These are phyloP conservation scores for Pseudochirops corinnae DNA, from an alignment of 2,797 vertebrate genomes.

Conservation along the genomic window DNA sequence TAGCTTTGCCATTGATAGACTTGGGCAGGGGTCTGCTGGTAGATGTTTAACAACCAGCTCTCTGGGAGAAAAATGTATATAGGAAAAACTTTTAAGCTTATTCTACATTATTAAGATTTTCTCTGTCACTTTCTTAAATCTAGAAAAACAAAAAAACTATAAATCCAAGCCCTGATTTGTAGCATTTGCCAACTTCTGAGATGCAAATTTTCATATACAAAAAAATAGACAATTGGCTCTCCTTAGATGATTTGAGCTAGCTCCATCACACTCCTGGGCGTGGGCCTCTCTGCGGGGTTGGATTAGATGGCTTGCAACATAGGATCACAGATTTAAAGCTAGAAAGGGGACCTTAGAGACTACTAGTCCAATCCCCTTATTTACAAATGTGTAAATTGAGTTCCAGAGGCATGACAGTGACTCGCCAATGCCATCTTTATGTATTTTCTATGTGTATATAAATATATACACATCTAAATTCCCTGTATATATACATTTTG, in stretches of 20 bases:
- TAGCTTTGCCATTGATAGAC: background rate
- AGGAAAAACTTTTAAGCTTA: background rate
- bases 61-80: background rate
- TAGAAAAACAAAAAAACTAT: background rate
- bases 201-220: background rate
- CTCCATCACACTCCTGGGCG: background rate
- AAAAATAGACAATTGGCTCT: background rate
- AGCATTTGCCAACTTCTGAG: background rate
- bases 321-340: background rate
- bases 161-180: background rate
- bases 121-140: background rate
- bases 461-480: background rate
- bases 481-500: background rate
- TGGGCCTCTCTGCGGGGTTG: background rate
- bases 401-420: background rate
- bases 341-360: background rate
- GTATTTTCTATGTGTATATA: background rate
- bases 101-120: background rate
- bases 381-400: background rate
- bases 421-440: background rate
- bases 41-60: background rate
- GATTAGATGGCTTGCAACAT: background rate
- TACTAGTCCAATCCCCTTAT: background rate
- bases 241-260: background rate
- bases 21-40: background rate